Conservation (phyloP, 2,888 invertebrate species). For the Drosophila silvestris region DNA sequence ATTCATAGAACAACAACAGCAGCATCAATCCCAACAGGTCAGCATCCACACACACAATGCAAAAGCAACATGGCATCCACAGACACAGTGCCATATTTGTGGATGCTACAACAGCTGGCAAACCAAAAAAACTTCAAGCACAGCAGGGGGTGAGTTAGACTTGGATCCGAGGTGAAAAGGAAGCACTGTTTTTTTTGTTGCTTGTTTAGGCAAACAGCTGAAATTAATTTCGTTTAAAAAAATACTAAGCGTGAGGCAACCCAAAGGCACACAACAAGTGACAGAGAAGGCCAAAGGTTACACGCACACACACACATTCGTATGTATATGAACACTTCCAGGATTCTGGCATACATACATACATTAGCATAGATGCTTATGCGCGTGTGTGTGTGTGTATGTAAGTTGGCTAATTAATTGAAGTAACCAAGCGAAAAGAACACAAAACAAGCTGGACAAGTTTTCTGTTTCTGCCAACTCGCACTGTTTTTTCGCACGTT, state of each 20-base stretch:
- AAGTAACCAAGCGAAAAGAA: constrained; percentile 71
- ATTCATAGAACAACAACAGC: constrained; percentile 28
- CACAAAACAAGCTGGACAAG: constrained; percentile 65
- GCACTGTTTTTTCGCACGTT: constrained; percentile 23
- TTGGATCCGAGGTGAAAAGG: constrained; percentile 27
- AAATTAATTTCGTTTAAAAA: constrained; percentile 45
- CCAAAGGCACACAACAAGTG: constrained; percentile 60
- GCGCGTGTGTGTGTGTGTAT: constrained; percentile 1
- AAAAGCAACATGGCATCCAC: constrained; percentile 46
- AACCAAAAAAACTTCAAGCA: constrained; percentile 26
- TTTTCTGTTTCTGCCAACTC: constrained; percentile 40
- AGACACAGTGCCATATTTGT: constrained; percentile 56
- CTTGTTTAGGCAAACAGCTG: constrained; percentile 53
- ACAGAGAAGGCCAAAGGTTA: constrained; percentile 40
- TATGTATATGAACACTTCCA: constrained; percentile 8
- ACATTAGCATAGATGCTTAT: constrained; percentile 9
- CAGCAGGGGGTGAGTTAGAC: constrained; percentile 10
- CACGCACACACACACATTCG: background rate
- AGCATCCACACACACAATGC: constrained; percentile 57
- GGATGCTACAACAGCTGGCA: constrained; percentile 72
- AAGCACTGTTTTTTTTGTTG: constrained; percentile 26
- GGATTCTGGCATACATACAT: constrained; percentile 23
- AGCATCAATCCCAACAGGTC: constrained; percentile 61
- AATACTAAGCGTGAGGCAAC: constrained; percentile 27
- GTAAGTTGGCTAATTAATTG: constrained; percentile 61